Base-by-base conservation (phyloP, 2,113 vertebrate genomes). In the Ceuthmochares aereus region DNA sequence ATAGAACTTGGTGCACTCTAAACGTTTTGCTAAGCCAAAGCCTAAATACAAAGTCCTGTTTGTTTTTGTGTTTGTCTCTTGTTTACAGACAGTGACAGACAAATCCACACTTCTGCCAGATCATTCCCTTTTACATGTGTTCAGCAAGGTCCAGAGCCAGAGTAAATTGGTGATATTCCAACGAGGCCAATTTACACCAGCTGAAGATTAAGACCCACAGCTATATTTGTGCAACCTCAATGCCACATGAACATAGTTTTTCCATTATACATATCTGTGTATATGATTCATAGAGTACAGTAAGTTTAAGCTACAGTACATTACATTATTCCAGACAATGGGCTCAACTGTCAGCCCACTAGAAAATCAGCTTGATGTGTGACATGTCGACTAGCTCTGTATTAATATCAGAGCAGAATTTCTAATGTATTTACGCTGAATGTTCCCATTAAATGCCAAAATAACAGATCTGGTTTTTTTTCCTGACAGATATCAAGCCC, bases 321-420 rank as follows among this genome's bases (percentile, higher is more conserved):
- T 68, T 84, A 84, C 90, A 92, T 93, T 95, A 87, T 92, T 96
- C 69, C 90, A 96, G 90, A 97, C 79, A 96, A 96, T 62, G 77
- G 80, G 52, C 76, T 52, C 95, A 95, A 94, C 43, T 90, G 89
- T 93, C 88, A 96, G 27, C 66, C 69, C 76, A 56, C 79, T 37
- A 94, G 73, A 94, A 96, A 94, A 93, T 94, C 64, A 94, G 68
- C 1, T 17, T 54, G 88, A 94, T 64, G 68, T 89, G 82, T 84
- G 79, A 92, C 0, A 10, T 75, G 95, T 96, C 68, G 80, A 95
- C 95, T 60, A 75, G 81, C 56, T 95, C 62, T 84, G 96, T 89
- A 78, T 84, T 89, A 89, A 84, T 82, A 80, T 73, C 73, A 93
- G 56, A 81, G 69, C 56, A 84, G 52, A 30, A 36, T 14, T 93